A percentile compares a stretch with the other conserved stretches of the same genome.
Conservation (phyloP, 2,888 invertebrate species). For the Ceriagrion tenellum region DNA sequence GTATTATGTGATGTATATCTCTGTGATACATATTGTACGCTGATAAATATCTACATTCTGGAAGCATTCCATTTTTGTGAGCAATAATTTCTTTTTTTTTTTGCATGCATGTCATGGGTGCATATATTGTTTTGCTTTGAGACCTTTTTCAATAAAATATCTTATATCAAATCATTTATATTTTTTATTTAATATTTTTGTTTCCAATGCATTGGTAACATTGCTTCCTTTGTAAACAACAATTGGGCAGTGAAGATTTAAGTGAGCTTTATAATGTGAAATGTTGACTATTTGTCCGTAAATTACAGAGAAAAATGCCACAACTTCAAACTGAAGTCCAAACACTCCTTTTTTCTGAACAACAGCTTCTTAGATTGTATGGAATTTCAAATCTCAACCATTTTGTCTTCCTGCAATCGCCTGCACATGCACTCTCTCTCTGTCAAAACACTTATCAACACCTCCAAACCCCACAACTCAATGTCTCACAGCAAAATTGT, state of each 20-base stretch:
- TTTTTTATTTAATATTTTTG: constrained; percentile 71
- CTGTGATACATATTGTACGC: not conserved
- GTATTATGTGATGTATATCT: not conserved
- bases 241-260: constrained; percentile 72
- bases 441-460: not conserved
- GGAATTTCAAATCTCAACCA: constrained; percentile 61
- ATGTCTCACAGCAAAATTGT: constrained; percentile 2
- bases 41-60: constrained; percentile 35
- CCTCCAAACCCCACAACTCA: not conserved
- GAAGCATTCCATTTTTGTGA: constrained; percentile 31
- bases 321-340: constrained; percentile 67
- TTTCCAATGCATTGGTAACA: constrained; percentile 71
- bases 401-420: constrained; percentile 55
- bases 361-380: constrained; percentile 42
- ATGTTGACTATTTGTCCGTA: constrained; percentile 70
- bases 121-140: not conserved
- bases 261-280: constrained; percentile 71
- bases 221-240: constrained; percentile 71
- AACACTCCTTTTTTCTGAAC: constrained; percentile 61
- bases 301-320: constrained; percentile 70
- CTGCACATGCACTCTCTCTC: constrained; percentile 6
- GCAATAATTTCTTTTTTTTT: constrained; percentile 24
- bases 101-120: not conserved
- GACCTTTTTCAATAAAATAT: constrained; percentile 56
- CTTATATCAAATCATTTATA: constrained; percentile 68